Evolutionary conservation across 2,888 invertebrate genomes (phyloP).

Genomic region (Drosophila peninsularis): DNA sequence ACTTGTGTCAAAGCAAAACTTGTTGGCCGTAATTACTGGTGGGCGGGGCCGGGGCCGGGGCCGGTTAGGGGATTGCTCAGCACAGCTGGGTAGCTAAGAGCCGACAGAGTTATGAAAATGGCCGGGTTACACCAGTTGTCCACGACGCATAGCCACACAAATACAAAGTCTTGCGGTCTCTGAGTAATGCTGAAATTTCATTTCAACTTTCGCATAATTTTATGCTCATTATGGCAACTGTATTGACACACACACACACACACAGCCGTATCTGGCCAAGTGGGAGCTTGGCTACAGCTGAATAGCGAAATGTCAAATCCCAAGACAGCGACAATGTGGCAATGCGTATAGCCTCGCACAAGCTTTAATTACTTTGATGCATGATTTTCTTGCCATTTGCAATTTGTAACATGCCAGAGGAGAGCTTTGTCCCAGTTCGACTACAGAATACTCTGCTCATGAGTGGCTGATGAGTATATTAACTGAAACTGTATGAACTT

Average conservation of each 20-base stretch:
- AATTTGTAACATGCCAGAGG: conserved; percentile 51
- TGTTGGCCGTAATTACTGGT: conserved; percentile 29
- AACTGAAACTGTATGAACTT: neutral
- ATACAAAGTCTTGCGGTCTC: conserved; percentile 57
- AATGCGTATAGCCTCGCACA: conserved; percentile 33
- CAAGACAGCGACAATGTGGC: conserved; percentile 48
- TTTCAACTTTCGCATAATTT: conserved; percentile 78
- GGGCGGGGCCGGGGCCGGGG: neutral
- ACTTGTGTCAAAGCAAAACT: conserved; percentile 49
- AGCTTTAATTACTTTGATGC: conserved; percentile 78
- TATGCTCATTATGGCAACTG: conserved; percentile 65
- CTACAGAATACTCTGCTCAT: neutral
- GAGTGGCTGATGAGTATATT: neutral
- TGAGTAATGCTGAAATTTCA: conserved; percentile 71
- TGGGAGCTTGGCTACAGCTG: conserved; percentile 3
- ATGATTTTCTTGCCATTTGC: conserved; percentile 75
- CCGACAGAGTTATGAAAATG: conserved; percentile 13
- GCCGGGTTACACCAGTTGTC: conserved; percentile 8
- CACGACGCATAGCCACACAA: conserved; percentile 27
- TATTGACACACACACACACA: conserved; percentile 7
- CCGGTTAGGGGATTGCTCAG: neutral
- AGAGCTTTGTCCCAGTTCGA: neutral
- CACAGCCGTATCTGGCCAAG: conserved; percentile 13
- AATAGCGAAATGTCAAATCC: conserved; percentile 57
- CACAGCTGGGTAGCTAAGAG: conserved; percentile 3